These are phyloP conservation scores for Tringa solitaria DNA, from an alignment of 2,113 vertebrate species.

Conservation along the genomic window DNA sequence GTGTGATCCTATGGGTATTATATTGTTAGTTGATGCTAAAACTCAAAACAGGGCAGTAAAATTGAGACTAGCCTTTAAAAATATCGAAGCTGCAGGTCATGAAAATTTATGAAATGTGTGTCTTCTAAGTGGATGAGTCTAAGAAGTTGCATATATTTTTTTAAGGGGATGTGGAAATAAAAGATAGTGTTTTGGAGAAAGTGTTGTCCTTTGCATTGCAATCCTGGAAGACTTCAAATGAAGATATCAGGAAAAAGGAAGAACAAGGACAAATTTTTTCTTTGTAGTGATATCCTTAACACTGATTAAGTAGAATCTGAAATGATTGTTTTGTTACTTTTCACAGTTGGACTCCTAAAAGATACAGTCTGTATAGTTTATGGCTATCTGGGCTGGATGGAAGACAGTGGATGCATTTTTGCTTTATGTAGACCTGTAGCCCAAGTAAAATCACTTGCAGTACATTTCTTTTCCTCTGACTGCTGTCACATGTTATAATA, in stretches of 20 bases:
- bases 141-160: not conserved
- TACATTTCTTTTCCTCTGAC: not conserved
- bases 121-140: not conserved
- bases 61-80: not conserved
- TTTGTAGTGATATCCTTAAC: not conserved
- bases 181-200: not conserved
- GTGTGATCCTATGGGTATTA: not conserved
- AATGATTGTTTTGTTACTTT: not conserved
- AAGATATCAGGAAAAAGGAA: not conserved
- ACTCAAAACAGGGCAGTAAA: not conserved
- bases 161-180: not conserved
- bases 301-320: not conserved
- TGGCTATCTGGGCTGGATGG: not conserved
- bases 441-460: not conserved
- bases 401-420: not conserved
- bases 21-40: not conserved
- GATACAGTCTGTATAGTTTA: not conserved
- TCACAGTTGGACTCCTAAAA: not conserved
- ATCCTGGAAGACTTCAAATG: not conserved
- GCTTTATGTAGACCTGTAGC: not conserved
- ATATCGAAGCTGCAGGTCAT: not conserved
- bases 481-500: not conserved
- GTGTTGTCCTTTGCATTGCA: not conserved
- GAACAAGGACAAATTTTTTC: not conserved
- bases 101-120: not conserved